A percentile compares a stretch with the other conserved stretches of the same genome.
Conservation (phyloP, 2,888 invertebrate species). For the Petrolisthes cinctipes region DNA sequence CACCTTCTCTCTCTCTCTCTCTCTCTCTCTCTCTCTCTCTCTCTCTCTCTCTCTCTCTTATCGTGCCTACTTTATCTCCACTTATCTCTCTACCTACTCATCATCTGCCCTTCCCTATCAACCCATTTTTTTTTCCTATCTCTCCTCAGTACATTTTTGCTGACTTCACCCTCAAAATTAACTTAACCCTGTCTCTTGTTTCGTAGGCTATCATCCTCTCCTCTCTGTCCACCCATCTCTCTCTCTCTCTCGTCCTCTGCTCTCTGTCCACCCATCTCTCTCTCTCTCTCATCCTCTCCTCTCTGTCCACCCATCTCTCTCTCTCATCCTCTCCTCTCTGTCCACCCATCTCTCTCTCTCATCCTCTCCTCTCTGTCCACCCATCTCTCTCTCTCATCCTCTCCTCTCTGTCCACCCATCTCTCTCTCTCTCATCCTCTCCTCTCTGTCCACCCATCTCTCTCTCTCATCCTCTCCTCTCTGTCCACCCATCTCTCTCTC, state of each 20-base stretch:
- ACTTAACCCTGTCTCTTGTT: neutral
- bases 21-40: conserved; percentile 37
- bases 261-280: conserved; percentile 4
- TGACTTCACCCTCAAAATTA: too few relatives aligned
- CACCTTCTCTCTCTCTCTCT: neutral
- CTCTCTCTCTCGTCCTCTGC: conserved; percentile 13
- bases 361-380: neutral
- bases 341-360: too few relatives aligned
- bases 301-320: too few relatives aligned
- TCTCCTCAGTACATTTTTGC: neutral
- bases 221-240: conserved; percentile 5
- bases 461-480: conserved; percentile 14
- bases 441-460: conserved; percentile 3
- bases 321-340: too few relatives aligned
- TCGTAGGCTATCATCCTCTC: neutral
- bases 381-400: neutral
- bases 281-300: conserved; percentile 14
- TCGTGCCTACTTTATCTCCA: conserved; percentile 6
- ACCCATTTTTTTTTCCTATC: neutral
- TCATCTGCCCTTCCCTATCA: neutral
- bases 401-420: neutral
- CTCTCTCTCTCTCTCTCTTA: conserved; percentile 24
- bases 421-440: neutral
- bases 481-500: too few relatives aligned
- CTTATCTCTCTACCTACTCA: neutral